A percentile compares a stretch with the other conserved stretches of the same genome.
These are phyloP conservation scores for Ylistrum balloti DNA, from an alignment of 1,140 invertebrate species.

Conservation along the genomic window DNA sequence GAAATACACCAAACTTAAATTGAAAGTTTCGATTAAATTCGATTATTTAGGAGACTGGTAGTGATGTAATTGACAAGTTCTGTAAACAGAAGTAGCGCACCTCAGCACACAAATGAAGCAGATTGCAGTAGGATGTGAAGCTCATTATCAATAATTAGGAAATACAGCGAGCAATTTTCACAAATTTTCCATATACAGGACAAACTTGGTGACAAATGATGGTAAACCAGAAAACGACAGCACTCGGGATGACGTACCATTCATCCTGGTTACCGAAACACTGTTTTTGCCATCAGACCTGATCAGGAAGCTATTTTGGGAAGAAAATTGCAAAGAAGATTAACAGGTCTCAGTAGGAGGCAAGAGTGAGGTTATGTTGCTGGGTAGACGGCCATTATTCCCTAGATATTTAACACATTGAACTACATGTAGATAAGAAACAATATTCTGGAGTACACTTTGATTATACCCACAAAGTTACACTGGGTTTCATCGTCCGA, in stretches of 20 bases:
- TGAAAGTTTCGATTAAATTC: conserved; percentile 36
- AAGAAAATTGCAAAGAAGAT: conserved; percentile 35
- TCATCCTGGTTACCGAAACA: background rate
- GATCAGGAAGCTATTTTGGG: background rate
- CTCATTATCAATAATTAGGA: background rate
- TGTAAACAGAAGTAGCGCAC: background rate
- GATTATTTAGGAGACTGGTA: background rate
- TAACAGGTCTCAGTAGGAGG: background rate
- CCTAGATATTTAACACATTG: background rate
- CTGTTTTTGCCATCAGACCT: background rate
- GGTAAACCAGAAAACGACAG: background rate
- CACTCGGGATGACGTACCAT: background rate
- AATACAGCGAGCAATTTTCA: background rate
- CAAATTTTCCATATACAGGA: background rate
- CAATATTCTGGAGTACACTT: background rate
- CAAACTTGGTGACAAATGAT: background rate
- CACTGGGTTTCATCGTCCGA: background rate
- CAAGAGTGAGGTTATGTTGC: background rate
- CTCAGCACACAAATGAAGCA: background rate
- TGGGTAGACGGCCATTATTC: background rate
- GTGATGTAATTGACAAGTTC: background rate
- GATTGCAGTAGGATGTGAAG: background rate
- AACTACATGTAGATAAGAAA: background rate
- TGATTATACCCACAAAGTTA: background rate
- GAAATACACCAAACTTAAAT: background rate